A percentile compares a stretch with the other conserved stretches of the same genome.
Evolutionary conservation across 2,797 vertebrate species (phyloP).

Genomic region (Balearica regulorum): DNA sequence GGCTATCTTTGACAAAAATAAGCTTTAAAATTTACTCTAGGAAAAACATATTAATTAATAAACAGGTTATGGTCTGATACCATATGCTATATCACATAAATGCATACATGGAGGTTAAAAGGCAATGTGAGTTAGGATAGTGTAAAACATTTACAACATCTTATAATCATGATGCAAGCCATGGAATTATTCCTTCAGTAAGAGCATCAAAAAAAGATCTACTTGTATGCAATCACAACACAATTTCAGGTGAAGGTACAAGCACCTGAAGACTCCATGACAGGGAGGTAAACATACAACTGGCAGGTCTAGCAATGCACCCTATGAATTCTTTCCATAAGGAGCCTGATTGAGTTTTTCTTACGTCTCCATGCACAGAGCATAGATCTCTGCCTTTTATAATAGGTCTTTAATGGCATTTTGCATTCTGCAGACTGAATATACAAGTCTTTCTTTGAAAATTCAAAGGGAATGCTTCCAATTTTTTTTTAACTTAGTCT

Average conservation of each 20-base stretch:
- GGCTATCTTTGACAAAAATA: background rate
- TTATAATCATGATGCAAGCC: background rate
- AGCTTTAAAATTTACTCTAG: background rate
- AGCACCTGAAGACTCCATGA: background rate
- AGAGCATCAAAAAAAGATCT: background rate
- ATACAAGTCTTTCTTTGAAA: background rate
- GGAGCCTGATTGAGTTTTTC: background rate
- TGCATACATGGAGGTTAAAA: background rate
- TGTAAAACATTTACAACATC: background rate
- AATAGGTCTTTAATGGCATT: background rate
- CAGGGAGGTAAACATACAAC: background rate
- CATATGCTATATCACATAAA: background rate
- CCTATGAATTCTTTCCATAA: rapidly evolving
- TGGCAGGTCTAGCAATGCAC: background rate
- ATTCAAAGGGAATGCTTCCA: background rate
- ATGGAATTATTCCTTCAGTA: background rate
- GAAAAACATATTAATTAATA: background rate
- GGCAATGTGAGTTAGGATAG: background rate
- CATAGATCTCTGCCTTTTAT: background rate
- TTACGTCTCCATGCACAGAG: rapidly evolving
- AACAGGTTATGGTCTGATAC: background rate
- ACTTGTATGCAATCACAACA: background rate
- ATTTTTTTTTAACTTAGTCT: background rate
- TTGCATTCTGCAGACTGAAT: background rate
- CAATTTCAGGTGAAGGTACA: background rate